These are phyloP conservation scores for Pogoniulus pusillus DNA, from an alignment of 2,797 vertebrate genomes.

Conservation along the genomic window DNA sequence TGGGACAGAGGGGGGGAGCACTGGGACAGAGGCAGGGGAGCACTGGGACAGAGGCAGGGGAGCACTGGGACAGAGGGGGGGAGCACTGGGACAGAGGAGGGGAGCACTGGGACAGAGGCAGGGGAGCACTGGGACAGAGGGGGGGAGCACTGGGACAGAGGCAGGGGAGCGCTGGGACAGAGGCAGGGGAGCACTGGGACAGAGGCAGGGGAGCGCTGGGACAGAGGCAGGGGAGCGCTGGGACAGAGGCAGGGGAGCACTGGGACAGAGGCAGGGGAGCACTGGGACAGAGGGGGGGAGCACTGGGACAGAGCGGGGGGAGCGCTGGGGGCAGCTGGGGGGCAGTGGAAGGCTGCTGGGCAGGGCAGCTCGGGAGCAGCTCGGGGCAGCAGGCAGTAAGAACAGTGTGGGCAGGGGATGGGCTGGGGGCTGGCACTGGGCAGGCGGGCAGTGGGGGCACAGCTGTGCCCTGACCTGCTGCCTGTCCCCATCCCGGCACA, in stretches of 20 bases:
- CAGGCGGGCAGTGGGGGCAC: not conserved
- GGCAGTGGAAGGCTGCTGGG: not conserved
- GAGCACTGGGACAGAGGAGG: too few species aligned
- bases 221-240: not conserved
- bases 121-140: too few species aligned
- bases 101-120: too few species aligned
- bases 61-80: too few species aligned
- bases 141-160: not conserved
- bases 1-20: not conserved
- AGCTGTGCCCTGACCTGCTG: not conserved
- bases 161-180: too few species aligned
- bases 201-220: too few species aligned
- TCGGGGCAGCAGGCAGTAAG: not conserved
- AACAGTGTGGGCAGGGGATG: not conserved
- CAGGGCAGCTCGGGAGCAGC: too few species aligned
- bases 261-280: not conserved
- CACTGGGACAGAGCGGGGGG: too few species aligned
- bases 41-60: too few species aligned
- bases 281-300: too few species aligned
- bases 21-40: too few species aligned
- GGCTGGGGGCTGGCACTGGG: not conserved
- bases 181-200: not conserved
- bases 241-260: too few species aligned
- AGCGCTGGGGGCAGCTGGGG: not conserved
- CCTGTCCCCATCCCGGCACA: not conserved